phyloP scores from a whole-genome alignment of 2,888 invertebrate species.

The Caenorhabditis panamensis region DNA sequence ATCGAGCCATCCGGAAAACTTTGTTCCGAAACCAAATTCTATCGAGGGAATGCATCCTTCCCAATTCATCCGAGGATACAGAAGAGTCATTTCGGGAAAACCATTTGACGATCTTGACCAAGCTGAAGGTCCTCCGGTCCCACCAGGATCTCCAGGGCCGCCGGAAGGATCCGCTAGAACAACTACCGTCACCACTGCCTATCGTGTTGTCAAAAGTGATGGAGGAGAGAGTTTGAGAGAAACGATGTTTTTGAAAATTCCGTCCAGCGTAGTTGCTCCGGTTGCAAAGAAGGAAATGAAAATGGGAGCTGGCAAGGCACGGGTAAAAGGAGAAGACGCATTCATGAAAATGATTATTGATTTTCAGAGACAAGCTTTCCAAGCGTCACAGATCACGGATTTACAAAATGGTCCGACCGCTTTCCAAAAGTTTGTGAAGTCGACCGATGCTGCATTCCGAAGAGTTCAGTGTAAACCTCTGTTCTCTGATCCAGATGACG shows the following conservation, averaged over 20 bases:
- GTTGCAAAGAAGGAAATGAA: neutral
- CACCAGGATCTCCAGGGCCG: slow-evolving; percentile 1
- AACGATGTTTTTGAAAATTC: neutral
- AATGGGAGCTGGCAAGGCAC: neutral
- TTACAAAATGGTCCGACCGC: neutral
- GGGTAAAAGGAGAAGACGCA: neutral
- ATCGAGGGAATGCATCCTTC: neutral
- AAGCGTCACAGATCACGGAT: neutral
- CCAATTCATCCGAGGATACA: neutral
- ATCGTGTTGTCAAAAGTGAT: neutral
- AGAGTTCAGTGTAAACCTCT: neutral
- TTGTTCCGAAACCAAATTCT: neutral
- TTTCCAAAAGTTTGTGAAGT: slow-evolving; percentile 1
- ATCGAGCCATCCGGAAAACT: neutral
- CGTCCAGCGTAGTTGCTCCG: neutral
- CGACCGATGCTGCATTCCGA: neutral
- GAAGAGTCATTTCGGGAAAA: neutral
- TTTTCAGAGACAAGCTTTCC: neutral
- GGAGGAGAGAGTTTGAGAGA: neutral
- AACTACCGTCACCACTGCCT: neutral
- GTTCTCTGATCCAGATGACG: neutral
- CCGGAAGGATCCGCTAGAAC: neutral
- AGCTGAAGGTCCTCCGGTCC: neutral
- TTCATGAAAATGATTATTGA: neutral
- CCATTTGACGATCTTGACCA: neutral